Conservation (phyloP, 2,113 vertebrate species). For the Syrmaticus mikado region DNA sequence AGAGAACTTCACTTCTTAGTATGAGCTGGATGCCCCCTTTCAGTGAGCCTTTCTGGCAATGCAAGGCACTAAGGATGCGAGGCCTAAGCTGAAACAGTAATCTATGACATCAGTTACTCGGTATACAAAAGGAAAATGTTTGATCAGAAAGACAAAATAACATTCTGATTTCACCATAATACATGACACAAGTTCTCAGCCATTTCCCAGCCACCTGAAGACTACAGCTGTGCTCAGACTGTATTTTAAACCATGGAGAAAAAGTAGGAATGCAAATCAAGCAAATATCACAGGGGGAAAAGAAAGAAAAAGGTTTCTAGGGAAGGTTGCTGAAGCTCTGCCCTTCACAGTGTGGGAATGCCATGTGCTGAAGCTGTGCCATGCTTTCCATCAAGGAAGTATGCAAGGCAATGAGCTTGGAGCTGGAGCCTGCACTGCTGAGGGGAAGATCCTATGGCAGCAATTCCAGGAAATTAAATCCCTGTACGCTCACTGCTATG, state of each 20-base stretch:
- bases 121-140: neutral
- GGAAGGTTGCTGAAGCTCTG: neutral
- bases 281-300: fast-evolving
- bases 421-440: fast-evolving
- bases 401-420: fast-evolving
- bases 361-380: neutral
- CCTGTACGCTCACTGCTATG: fast-evolving
- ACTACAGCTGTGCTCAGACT: neutral
- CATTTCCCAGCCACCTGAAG: neutral
- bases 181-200: neutral
- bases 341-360: fast-evolving
- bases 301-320: neutral
- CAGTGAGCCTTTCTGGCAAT: neutral
- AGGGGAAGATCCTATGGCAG: neutral
- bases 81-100: neutral
- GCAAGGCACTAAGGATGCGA: neutral
- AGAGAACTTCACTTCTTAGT: fast-evolving
- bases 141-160: neutral
- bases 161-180: neutral
- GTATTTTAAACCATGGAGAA: neutral
- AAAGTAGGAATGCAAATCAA: neutral
- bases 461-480: neutral
- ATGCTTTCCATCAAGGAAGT: no score
- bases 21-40: neutral
- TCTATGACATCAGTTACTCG: neutral